Conservation (phyloP, 2,888 invertebrate species). For the Zeuzera pyrina region DNA sequence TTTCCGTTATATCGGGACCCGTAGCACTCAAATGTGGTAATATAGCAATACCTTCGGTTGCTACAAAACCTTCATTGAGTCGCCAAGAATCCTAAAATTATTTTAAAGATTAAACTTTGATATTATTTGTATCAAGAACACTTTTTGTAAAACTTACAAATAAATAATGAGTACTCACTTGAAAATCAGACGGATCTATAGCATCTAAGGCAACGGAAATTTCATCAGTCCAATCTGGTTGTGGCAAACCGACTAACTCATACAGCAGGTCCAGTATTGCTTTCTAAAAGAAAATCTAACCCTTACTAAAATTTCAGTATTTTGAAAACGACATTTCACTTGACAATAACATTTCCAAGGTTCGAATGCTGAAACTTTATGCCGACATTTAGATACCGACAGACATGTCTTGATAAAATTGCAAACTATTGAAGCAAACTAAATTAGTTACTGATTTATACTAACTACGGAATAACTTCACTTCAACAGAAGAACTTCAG, state of each 20-base stretch:
- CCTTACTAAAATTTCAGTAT: not conserved
- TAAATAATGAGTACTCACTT: conserved; percentile 35
- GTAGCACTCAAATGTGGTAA: conserved; percentile 88
- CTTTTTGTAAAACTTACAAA: not conserved
- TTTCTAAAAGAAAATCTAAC: conserved; percentile 84
- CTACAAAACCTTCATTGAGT: conserved; percentile 94
- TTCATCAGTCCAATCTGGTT: conserved; percentile 95
- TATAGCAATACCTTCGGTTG: conserved; percentile 89
- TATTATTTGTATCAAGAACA: conserved; percentile 1
- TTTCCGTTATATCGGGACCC: conserved; percentile 92
- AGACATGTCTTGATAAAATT: no score
- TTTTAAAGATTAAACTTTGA: not conserved
- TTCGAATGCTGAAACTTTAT: no score
- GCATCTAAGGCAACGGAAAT: conserved; percentile 90
- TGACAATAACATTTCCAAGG: no score
- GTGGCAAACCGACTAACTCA: conserved; percentile 88
- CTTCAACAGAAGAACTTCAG: no score
- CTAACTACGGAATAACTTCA: no score
- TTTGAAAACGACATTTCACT: not conserved
- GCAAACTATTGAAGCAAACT: no score
- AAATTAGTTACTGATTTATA: no score
- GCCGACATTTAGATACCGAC: no score
- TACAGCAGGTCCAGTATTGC: conserved; percentile 93
- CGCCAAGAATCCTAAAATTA: conserved; percentile 83
- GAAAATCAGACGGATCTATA: conserved; percentile 88